These are phyloP conservation scores for Hypercompe scribonia DNA, from an alignment of 2,888 invertebrate species.

Conservation along the genomic window DNA sequence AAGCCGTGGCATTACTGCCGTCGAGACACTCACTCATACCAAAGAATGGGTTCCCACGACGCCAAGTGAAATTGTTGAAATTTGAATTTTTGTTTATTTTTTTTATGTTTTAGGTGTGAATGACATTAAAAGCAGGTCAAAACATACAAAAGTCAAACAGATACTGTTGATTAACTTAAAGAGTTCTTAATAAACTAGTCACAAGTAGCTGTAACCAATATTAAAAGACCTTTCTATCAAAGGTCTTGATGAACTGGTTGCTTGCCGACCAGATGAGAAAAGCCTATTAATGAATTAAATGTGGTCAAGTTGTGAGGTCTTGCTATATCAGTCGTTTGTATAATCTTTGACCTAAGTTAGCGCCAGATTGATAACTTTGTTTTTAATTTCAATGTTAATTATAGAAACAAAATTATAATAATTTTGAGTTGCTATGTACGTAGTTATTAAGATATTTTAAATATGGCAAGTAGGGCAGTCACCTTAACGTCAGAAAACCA, in stretches of 20 bases:
- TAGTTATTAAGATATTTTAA: neutral
- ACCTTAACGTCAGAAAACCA: too few species aligned
- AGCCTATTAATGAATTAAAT: neutral
- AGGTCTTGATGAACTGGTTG: neutral
- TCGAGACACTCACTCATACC: too few species aligned
- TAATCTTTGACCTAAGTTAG: constrained; percentile 6
- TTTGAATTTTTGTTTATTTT: neutral
- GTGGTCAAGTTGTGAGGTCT: neutral
- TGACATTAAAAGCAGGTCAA: neutral
- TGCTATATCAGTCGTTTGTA: neutral
- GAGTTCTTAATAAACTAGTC: neutral
- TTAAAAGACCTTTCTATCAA: neutral
- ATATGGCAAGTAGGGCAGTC: too few species aligned
- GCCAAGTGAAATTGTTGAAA: too few species aligned
- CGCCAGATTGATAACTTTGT: neutral
- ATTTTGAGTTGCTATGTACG: neutral
- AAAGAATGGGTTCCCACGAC: too few species aligned
- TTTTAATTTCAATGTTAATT: neutral
- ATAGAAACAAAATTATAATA: neutral
- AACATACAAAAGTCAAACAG: neutral
- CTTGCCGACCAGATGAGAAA: neutral
- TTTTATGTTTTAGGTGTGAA: neutral
- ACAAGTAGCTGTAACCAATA: neutral
- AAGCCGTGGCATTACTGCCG: too few species aligned
- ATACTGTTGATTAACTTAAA: neutral